Evolutionary conservation across 2,797 vertebrate genomes (phyloP).

Genomic region (Iguana delicatissima): DNA sequence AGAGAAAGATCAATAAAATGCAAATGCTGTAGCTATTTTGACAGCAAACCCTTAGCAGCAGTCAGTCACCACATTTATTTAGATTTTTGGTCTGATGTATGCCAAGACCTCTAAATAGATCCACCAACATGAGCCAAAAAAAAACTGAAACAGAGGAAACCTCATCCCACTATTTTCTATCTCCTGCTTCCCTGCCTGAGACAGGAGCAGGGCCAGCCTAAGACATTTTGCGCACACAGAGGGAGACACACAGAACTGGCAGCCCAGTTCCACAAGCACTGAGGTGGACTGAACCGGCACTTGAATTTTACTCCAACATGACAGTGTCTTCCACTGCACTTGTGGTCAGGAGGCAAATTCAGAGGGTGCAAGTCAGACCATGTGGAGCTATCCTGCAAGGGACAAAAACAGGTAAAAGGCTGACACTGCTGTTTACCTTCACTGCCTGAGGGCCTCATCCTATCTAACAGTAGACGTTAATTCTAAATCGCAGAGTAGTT

Average conservation of each 20-base stretch:
- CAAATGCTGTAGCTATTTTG: not conserved
- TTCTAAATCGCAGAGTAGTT: not conserved
- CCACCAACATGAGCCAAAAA: not conserved
- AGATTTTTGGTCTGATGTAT: not conserved
- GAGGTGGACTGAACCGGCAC: not conserved
- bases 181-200: not conserved
- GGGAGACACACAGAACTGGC: too few species aligned
- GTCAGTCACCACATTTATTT: not conserved
- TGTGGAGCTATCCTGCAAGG: not conserved
- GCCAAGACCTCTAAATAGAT: not conserved
- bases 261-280: too few species aligned
- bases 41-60: slow-evolving; percentile 29
- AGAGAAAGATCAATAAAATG: not conserved
- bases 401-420: not conserved
- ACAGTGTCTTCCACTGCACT: too few species aligned
- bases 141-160: not conserved
- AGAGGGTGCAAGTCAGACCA: not conserved
- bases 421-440: not conserved
- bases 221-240: not conserved
- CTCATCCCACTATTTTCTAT: not conserved
- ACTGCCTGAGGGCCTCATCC: not conserved
- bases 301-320: not conserved
- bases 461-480: too few species aligned
- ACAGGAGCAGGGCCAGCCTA: not conserved
- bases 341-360: too few species aligned